Percentiles rank a stretch among this genome's conserved stretches.
Conservation (phyloP, 2,888 invertebrate genomes). For the Phortica okadai region DNA sequence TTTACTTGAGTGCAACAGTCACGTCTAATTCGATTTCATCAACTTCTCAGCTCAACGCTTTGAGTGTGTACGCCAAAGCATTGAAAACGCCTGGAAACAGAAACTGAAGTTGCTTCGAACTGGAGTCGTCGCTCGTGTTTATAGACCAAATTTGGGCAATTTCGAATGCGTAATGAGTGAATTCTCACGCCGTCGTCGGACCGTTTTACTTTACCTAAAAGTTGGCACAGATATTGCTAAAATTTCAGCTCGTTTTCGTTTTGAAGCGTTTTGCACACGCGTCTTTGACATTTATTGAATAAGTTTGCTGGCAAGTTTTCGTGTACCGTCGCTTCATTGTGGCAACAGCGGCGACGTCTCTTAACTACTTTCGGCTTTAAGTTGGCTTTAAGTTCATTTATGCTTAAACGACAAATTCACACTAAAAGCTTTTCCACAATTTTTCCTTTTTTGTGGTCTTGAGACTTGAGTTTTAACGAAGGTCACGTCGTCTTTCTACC, state of each 20-base stretch:
- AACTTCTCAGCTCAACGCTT: neutral
- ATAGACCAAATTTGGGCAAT: constrained; percentile 63
- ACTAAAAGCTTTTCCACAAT: no score
- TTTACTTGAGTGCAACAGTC: neutral
- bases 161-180: constrained; percentile 33
- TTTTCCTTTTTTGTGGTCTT: no score
- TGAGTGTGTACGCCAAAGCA: neutral
- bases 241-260: constrained; percentile 4
- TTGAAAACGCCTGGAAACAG: no score
- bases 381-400: no score
- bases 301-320: constrained; percentile 54
- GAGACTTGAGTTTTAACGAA: no score
- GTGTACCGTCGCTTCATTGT: no score
- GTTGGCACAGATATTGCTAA: constrained; percentile 40
- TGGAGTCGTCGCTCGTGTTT: constrained; percentile 52
- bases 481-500: no score
- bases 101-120: neutral
- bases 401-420: no score
- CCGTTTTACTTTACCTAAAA: constrained; percentile 24
- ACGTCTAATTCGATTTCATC: constrained; percentile 15
- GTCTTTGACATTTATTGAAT: constrained; percentile 65
- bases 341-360: no score
- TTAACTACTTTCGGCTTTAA: no score
- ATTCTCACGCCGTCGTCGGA: constrained; percentile 14
- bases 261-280: neutral